These are phyloP conservation scores for Apis cerana DNA, from an alignment of 1,140 invertebrate genomes.

Conservation along the genomic window DNA sequence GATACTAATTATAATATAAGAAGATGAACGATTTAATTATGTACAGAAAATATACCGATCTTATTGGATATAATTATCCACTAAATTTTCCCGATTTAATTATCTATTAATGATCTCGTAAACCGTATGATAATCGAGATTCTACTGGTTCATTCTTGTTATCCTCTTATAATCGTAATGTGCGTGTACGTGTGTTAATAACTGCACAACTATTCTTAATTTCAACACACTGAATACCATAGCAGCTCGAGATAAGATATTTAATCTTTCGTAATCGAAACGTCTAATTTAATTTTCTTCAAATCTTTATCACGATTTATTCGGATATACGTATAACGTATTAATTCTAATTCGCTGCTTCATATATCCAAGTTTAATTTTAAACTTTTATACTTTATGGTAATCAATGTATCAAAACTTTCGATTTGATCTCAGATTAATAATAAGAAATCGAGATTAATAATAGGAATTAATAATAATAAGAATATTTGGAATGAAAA, in stretches of 20 bases:
- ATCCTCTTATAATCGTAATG: background rate
- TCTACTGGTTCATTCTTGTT: background rate
- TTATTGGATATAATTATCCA: background rate
- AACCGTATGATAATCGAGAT: conserved; percentile 1
- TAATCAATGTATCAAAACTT: conserved; percentile 7
- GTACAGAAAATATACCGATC: background rate
- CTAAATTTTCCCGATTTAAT: background rate
- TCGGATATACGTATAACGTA: too few relatives aligned
- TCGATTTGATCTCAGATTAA: conserved; percentile 21
- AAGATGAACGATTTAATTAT: background rate
- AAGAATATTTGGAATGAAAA: too few relatives aligned
- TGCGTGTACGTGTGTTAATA: background rate
- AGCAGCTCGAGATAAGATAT: too few relatives aligned
- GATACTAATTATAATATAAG: background rate
- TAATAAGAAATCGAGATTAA: conserved; percentile 2
- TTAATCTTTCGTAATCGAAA: too few relatives aligned
- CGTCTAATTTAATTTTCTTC: background rate
- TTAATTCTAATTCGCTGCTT: background rate
- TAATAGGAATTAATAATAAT: background rate
- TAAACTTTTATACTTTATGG: background rate
- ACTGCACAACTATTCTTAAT: background rate
- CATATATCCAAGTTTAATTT: background rate
- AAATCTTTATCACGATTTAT: too few relatives aligned
- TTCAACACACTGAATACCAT: conserved; percentile 29
- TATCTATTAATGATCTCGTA: background rate